Evolutionary conservation across 2,113 vertebrate species (phyloP).

Genomic region (Marmota monax): DNA sequence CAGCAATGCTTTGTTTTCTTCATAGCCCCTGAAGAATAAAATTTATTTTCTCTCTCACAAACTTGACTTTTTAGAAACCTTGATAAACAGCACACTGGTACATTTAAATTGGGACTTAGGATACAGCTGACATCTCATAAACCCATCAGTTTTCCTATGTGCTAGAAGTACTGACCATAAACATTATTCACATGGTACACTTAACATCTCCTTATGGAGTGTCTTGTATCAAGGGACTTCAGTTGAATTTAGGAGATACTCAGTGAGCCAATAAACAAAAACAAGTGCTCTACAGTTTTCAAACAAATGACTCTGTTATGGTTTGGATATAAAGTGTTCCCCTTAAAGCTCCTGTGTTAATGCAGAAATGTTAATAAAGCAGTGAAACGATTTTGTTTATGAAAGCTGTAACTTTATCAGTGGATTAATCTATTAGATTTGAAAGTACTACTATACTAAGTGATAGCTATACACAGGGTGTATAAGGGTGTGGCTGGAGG

Average conservation of each 20-base stretch:
- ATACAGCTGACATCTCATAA: conserved; percentile 20
- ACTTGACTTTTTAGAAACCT: conserved; percentile 33
- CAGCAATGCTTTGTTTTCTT: neutral
- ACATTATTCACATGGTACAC: neutral
- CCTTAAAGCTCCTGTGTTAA: too few relatives aligned
- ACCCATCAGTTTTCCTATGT: neutral
- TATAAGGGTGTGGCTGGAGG: too few relatives aligned
- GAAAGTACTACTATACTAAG: too few relatives aligned
- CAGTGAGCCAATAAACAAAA: conserved; percentile 2
- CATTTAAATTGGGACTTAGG: conserved; percentile 16
- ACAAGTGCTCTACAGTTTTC: neutral
- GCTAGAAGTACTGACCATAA: neutral
- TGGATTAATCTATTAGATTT: too few relatives aligned
- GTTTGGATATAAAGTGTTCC: too few relatives aligned
- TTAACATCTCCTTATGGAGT: neutral
- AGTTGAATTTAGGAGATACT: neutral
- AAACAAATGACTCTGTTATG: neutral
- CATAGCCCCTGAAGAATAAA: conserved; percentile 32
- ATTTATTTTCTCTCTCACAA: conserved; percentile 53
- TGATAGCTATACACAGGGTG: too few relatives aligned
- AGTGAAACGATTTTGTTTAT: too few relatives aligned
- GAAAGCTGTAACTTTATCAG: too few relatives aligned
- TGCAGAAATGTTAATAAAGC: neutral
- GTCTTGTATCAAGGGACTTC: neutral
- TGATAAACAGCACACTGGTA: conserved; percentile 21